phyloP scores from a whole-genome alignment of 2,797 vertebrate genomes.

The Calcarius lapponicus region DNA sequence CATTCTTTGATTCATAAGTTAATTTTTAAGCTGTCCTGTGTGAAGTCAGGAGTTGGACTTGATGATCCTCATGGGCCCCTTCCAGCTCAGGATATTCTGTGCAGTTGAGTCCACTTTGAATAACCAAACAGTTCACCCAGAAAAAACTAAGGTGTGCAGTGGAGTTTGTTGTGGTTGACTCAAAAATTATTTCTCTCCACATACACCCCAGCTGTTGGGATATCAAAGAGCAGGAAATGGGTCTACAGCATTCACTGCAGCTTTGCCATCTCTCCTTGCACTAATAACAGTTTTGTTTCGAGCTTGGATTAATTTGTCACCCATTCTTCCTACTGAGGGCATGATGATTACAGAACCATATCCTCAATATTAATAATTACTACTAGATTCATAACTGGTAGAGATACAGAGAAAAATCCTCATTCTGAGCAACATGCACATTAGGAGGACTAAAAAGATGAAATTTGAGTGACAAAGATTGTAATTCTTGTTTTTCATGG shows the following conservation, averaged over 20 bases:
- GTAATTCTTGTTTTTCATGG: background rate
- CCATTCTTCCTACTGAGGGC: background rate
- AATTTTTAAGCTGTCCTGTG: background rate
- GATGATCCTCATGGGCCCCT: background rate
- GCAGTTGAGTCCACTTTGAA: background rate
- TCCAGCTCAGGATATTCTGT: background rate
- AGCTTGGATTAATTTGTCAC: background rate
- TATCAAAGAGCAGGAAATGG: background rate
- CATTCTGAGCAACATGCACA: background rate
- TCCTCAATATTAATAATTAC: background rate
- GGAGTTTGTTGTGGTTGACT: background rate
- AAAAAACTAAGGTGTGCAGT: background rate
- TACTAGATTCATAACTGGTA: background rate
- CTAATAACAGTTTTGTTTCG: background rate
- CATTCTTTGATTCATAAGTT: background rate
- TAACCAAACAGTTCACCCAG: background rate
- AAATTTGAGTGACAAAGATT: background rate
- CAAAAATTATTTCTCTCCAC: background rate
- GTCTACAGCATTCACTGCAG: background rate
- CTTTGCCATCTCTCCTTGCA: background rate
- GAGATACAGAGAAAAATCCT: background rate
- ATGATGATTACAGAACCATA: background rate
- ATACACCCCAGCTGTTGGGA: background rate
- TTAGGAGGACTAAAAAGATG: background rate
- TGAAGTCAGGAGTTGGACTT: background rate